Conservation (phyloP, 1,140 invertebrate genomes). For the Neotoxoptera formosana region DNA sequence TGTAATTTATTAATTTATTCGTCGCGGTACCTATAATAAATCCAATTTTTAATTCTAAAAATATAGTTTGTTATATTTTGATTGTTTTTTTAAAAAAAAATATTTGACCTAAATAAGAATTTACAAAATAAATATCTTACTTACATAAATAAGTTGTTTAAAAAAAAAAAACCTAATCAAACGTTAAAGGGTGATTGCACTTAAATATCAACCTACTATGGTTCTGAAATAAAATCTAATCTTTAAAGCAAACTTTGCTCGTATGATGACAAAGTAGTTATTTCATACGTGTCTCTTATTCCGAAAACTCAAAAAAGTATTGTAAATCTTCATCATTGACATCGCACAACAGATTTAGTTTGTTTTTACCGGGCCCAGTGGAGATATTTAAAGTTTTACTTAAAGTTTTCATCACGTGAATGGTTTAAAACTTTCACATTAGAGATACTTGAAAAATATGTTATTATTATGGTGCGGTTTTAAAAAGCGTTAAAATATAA, state of each 20-base stretch:
- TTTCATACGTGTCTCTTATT: not conserved
- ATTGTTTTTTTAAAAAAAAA: not conserved
- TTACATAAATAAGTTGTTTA: not conserved
- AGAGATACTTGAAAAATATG: constrained; percentile 12
- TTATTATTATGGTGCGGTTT: not conserved
- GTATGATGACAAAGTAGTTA: not conserved
- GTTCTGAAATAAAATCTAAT: not conserved
- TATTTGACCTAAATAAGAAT: not conserved
- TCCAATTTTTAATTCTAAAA: too few species aligned
- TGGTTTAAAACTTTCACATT: constrained; percentile 26
- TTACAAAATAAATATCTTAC: not conserved
- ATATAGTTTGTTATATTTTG: too few species aligned
- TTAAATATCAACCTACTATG: not conserved
- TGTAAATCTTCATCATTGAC: constrained; percentile 10
- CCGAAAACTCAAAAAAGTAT: not conserved
- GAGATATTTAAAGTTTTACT: constrained; percentile 17
- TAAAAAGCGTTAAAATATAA: not conserved
- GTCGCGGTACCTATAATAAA: too few species aligned
- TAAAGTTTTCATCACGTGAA: constrained; percentile 27
- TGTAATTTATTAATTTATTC: too few species aligned
- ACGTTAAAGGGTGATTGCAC: not conserved
- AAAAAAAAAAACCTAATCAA: not conserved
- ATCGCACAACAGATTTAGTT: constrained; percentile 2
- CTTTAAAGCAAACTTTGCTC: not conserved
- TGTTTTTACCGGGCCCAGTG: not conserved